A percentile compares a stretch with the other conserved stretches of the same genome.
phyloP scores from a whole-genome alignment of 1,140 invertebrate genomes.

The Drosophila albomicans region DNA sequence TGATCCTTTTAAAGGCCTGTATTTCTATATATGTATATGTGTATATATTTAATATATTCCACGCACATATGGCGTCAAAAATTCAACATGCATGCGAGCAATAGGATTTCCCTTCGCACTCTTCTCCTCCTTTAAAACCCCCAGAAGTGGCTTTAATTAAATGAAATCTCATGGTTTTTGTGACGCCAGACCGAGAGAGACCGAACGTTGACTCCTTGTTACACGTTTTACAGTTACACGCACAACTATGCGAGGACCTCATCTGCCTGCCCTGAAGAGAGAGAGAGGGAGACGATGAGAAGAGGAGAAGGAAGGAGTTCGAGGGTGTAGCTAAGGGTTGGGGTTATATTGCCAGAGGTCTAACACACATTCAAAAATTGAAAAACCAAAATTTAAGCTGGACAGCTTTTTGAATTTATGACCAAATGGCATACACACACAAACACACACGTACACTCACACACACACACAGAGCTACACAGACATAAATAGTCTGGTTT shows the following conservation, averaged over 20 bases:
- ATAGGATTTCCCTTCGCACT: background rate
- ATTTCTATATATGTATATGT: constrained; percentile 63
- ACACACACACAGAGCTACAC: constrained; percentile 11
- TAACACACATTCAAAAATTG: constrained; percentile 79
- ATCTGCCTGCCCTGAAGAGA: background rate
- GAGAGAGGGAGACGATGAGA: no score
- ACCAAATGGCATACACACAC: constrained; percentile 71
- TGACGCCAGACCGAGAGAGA: constrained; percentile 49
- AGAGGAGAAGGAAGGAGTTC: background rate
- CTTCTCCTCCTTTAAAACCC: no score
- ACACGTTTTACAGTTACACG: constrained; percentile 80
- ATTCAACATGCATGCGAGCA: constrained; percentile 58
- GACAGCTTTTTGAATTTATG: constrained; percentile 82
- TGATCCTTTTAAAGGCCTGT: constrained; percentile 63
- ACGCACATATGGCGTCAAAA: constrained; percentile 79
- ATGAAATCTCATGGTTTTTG: constrained; percentile 81
- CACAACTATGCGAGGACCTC: constrained; percentile 69
- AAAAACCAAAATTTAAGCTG: constrained; percentile 83
- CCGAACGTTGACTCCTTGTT: constrained; percentile 61
- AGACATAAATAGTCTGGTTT: constrained; percentile 56
- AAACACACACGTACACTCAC: constrained; percentile 24
- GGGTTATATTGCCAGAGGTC: constrained; percentile 35
- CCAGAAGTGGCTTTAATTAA: constrained; percentile 77
- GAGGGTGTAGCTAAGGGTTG: background rate
- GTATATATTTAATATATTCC: constrained; percentile 78